Evolutionary conservation across 2,113 vertebrate genomes (phyloP).

Genomic region (Cepphus grylle): DNA sequence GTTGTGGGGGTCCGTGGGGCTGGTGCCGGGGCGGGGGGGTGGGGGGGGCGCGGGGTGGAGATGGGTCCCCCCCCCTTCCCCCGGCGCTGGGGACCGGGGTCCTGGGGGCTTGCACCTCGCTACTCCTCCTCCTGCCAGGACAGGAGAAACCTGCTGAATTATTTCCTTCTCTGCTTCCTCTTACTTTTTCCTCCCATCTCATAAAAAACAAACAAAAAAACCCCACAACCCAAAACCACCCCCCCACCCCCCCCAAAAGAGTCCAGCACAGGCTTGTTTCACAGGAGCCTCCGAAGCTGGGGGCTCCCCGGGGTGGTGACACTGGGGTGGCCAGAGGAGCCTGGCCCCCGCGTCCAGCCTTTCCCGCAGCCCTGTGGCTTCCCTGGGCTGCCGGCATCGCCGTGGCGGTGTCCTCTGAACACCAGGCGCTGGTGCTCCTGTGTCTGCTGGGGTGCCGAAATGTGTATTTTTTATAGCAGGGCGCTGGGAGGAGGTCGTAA

Average conservation of each 20-base stretch:
- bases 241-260: too few relatives aligned
- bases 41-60: neutral
- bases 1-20: neutral
- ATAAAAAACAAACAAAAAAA: neutral
- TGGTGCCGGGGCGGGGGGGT: neutral
- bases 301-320: neutral
- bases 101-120: neutral
- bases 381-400: neutral
- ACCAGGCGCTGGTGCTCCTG: neutral
- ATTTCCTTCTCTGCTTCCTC: neutral
- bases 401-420: rapidly evolving
- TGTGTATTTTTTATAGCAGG: neutral
- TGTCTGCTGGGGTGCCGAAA: too few relatives aligned
- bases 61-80: neutral
- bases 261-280: neutral
- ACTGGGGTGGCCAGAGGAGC: neutral
- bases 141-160: neutral
- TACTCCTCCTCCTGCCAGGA: neutral
- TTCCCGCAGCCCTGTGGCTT: neutral
- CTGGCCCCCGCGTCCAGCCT: neutral
- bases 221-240: neutral
- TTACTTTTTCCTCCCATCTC: neutral
- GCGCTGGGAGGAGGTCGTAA: neutral
- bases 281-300: neutral
- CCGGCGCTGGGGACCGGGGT: neutral